Conservation (phyloP, 2,113 vertebrate species). For the Python bivittatus region DNA sequence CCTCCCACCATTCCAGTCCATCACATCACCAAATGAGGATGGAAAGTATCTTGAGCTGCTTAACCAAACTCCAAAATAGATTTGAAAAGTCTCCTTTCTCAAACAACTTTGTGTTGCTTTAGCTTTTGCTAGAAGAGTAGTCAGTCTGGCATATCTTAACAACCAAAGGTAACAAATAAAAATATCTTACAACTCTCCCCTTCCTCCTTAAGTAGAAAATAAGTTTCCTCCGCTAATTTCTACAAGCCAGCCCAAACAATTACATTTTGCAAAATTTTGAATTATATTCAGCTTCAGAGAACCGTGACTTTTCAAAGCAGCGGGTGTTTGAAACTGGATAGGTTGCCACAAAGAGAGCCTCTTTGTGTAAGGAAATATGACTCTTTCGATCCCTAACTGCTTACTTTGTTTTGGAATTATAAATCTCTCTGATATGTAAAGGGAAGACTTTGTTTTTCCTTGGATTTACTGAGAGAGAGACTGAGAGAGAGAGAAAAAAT, state of each 20-base stretch:
- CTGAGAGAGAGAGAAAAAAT: neutral
- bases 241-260: neutral
- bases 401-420: neutral
- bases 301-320: neutral
- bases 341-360: neutral
- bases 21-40: neutral
- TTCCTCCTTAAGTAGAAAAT: neutral
- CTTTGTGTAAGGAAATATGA: neutral
- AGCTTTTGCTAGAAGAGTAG: neutral
- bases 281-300: neutral
- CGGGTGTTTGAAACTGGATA: neutral
- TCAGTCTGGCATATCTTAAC: neutral
- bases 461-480: neutral
- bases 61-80: neutral
- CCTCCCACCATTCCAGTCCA: too few species aligned
- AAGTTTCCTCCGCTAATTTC: neutral
- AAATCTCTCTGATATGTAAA: neutral
- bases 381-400: neutral
- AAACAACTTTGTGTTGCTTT: neutral
- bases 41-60: neutral
- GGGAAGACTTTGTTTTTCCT: neutral
- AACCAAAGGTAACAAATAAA: constrained; percentile 21
- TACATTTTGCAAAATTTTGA: neutral
- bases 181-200: neutral
- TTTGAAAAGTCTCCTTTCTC: neutral